These are phyloP conservation scores for Cataglyphis altisquamis DNA, from an alignment of 2,888 invertebrate species.

Conservation along the genomic window DNA sequence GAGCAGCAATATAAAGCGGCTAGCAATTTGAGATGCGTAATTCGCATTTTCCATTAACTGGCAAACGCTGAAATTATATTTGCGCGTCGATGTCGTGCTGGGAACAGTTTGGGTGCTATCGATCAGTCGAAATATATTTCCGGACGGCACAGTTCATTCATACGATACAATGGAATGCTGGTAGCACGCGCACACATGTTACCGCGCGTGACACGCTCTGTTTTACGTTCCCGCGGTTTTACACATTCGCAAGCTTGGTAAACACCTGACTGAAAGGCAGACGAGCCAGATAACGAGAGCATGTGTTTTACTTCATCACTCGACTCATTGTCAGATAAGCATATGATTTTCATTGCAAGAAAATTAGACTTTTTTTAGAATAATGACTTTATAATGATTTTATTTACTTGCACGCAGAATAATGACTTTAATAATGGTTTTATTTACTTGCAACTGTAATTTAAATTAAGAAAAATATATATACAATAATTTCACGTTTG, in stretches of 20 bases:
- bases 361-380: background rate
- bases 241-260: slow-evolving; percentile 33
- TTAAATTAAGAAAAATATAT: slow-evolving; percentile 3
- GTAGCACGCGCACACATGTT: slow-evolving; percentile 52
- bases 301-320: background rate
- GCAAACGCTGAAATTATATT: slow-evolving; percentile 41
- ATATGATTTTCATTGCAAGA: background rate
- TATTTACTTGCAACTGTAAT: background rate
- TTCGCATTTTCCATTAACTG: slow-evolving; percentile 8
- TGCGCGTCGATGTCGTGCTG: slow-evolving; percentile 28
- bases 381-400: slow-evolving; percentile 7
- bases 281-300: background rate
- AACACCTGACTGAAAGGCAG: slow-evolving; percentile 58
- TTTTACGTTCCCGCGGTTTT: slow-evolving; percentile 55
- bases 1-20: background rate
- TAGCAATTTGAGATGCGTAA: background rate
- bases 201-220: slow-evolving; percentile 43
- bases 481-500: background rate
- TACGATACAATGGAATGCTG: slow-evolving; percentile 71
- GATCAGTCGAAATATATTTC: slow-evolving; percentile 75
- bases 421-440: slow-evolving; percentile 6
- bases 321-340: background rate
- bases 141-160: slow-evolving; percentile 76
- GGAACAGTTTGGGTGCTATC: slow-evolving; percentile 64
- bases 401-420: background rate